A percentile compares a stretch with the other conserved stretches of the same genome.
These are phyloP conservation scores for Nematostella vectensis DNA, from an alignment of 92 coral and sea anemone species.

Conservation along the genomic window DNA sequence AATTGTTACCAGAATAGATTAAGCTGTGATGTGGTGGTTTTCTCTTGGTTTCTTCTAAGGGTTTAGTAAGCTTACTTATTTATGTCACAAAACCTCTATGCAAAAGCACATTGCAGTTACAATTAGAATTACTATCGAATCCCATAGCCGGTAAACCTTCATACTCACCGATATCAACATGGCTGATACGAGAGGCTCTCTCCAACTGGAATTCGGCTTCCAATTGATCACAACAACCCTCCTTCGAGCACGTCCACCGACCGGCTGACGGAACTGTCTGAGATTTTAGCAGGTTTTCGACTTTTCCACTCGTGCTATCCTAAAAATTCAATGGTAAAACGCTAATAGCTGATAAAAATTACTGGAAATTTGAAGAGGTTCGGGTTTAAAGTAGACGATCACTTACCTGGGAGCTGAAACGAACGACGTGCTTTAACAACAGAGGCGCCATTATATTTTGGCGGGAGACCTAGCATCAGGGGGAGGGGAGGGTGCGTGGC, in stretches of 20 bases:
- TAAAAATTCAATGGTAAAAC: conserved; percentile 6
- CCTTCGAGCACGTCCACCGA: conserved; percentile 60
- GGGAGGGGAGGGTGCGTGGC: neutral
- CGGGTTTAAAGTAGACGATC: neutral
- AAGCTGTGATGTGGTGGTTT: too few species aligned
- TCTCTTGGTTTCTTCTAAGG: too few species aligned
- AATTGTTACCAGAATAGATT: too few species aligned
- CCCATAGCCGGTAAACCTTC: too few species aligned
- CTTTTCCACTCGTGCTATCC: conserved; percentile 49
- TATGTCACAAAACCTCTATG: too few species aligned
- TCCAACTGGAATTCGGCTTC: conserved; percentile 83
- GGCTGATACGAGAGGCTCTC: conserved; percentile 59
- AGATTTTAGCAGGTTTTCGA: conserved; percentile 57
- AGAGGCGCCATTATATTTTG: conserved; percentile 86
- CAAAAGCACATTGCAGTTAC: too few species aligned
- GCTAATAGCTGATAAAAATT: neutral
- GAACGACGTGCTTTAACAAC: conserved; percentile 35
- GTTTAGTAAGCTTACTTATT: too few species aligned
- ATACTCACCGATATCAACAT: conserved; percentile 64
- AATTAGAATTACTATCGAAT: too few species aligned
- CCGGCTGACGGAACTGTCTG: conserved; percentile 31
- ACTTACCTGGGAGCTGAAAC: conserved; percentile 74
- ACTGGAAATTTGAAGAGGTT: neutral
- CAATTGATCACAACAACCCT: conserved; percentile 43
- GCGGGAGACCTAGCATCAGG: conserved; percentile 30